Percentiles rank a stretch among this genome's conserved stretches.
phyloP scores from a whole-genome alignment of 30 jellyfish, hydroid and myxozoan genomes.

The Clytia hemisphaerica region DNA sequence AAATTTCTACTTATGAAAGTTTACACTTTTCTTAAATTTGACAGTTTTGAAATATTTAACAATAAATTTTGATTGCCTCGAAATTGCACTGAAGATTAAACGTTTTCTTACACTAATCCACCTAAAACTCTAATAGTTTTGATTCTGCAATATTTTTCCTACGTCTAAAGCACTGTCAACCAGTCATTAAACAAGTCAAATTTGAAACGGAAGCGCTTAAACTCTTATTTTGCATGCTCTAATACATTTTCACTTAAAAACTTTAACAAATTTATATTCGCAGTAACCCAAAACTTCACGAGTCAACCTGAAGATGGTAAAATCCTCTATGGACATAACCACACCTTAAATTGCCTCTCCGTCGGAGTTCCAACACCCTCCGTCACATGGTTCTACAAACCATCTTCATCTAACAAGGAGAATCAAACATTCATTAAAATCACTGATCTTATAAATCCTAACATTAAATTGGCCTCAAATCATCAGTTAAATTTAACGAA shows the following conservation, averaged over 20 bases:
- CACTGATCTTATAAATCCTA: too few relatives aligned
- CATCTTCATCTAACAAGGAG: too few relatives aligned
- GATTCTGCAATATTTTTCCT: not conserved
- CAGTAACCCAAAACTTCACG: constrained; percentile 65
- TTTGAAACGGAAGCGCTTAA: too few relatives aligned
- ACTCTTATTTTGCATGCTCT: not conserved
- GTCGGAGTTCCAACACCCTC: constrained; percentile 82
- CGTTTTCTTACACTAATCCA: not conserved
- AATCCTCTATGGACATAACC: constrained; percentile 51
- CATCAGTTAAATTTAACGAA: too few relatives aligned
- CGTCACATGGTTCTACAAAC: constrained; percentile 34
- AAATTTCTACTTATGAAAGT: too few relatives aligned
- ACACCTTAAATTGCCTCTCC: constrained; percentile 44
- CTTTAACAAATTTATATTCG: not conserved
- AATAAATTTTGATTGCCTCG: too few relatives aligned
- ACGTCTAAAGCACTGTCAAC: not conserved
- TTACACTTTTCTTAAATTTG: too few relatives aligned
- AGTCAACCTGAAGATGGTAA: constrained; percentile 33
- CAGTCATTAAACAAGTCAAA: not conserved
- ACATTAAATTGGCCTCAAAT: too few relatives aligned
- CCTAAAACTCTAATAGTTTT: not conserved
- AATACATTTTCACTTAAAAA: not conserved
- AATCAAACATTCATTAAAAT: too few relatives aligned
- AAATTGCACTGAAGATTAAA: too few relatives aligned
- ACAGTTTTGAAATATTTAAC: too few relatives aligned